Percentiles rank a stretch among this genome's conserved stretches.
These are phyloP conservation scores for Cinclus cinclus DNA, from an alignment of 2,113 vertebrate species.

Conservation along the genomic window DNA sequence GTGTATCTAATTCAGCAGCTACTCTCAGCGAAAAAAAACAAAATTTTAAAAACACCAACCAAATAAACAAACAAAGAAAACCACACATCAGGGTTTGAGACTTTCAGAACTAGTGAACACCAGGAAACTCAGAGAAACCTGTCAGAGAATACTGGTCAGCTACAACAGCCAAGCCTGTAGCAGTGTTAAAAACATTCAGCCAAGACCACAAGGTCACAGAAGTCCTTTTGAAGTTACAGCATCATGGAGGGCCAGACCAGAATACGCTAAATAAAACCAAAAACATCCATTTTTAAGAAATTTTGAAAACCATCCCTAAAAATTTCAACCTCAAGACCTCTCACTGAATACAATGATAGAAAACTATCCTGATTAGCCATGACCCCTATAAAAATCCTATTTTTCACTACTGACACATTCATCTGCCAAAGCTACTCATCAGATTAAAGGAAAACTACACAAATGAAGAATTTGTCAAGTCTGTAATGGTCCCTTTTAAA, in stretches of 20 bases:
- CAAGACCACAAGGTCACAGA: neutral
- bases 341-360: fast-evolving
- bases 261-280: neutral
- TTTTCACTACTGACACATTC: neutral
- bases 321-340: neutral
- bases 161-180: neutral
- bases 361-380: neutral
- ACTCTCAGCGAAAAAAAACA: neutral
- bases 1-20: neutral
- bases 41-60: neutral
- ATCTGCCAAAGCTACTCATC: neutral
- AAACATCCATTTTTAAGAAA: neutral
- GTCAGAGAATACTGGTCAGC: neutral
- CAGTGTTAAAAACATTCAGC: neutral
- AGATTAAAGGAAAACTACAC: conserved; percentile 12
- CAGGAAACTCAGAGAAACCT: neutral
- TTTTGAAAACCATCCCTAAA: neutral
- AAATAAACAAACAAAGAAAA: neutral
- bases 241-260: neutral
- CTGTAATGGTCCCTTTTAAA: conserved; percentile 11
- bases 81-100: neutral
- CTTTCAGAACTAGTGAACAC: neutral
- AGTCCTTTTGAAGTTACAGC: neutral
- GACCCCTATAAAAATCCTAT: neutral
- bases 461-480: neutral